Conservation (phyloP, 2,888 invertebrate species). For the Drosophila peninsularis region DNA sequence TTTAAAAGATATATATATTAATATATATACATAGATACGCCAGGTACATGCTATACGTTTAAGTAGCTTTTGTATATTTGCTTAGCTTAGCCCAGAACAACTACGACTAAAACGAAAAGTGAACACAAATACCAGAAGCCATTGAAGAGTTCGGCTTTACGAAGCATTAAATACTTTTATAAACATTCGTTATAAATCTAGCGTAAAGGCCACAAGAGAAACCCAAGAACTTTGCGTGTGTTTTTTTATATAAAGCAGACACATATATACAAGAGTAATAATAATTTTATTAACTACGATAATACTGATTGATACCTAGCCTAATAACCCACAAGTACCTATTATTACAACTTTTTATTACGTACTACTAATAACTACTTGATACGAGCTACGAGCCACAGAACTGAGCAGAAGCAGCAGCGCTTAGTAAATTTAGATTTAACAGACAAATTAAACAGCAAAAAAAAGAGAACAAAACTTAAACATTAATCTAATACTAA, state of each 20-base stretch:
- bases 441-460: slow-evolving; percentile 19
- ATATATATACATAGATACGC: slow-evolving; percentile 22
- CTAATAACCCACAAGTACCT: slow-evolving; percentile 77
- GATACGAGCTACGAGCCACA: slow-evolving; percentile 78
- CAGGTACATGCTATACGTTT: slow-evolving; percentile 64
- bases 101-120: slow-evolving; percentile 18
- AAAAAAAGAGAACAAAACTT: slow-evolving; percentile 17
- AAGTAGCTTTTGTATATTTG: slow-evolving; percentile 80
- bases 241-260: slow-evolving; percentile 56
- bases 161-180: slow-evolving; percentile 62
- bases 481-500: slow-evolving; percentile 43
- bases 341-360: slow-evolving; percentile 75
- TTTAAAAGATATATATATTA: slow-evolving; percentile 49
- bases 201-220: slow-evolving; percentile 27
- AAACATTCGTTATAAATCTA: slow-evolving; percentile 57
- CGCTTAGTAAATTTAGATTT: slow-evolving; percentile 53
- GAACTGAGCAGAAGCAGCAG: slow-evolving; percentile 70
- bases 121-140: slow-evolving; percentile 13
- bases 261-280: slow-evolving; percentile 22
- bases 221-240: slow-evolving; percentile 47
- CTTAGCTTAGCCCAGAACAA: slow-evolving; percentile 66
- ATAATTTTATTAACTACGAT: slow-evolving; percentile 16
- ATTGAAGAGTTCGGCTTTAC: slow-evolving; percentile 50
- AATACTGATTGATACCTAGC: slow-evolving; percentile 67
- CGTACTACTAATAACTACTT: slow-evolving; percentile 67